These are phyloP conservation scores for Blera fallax DNA, from an alignment of 2,888 invertebrate species.

Conservation along the genomic window DNA sequence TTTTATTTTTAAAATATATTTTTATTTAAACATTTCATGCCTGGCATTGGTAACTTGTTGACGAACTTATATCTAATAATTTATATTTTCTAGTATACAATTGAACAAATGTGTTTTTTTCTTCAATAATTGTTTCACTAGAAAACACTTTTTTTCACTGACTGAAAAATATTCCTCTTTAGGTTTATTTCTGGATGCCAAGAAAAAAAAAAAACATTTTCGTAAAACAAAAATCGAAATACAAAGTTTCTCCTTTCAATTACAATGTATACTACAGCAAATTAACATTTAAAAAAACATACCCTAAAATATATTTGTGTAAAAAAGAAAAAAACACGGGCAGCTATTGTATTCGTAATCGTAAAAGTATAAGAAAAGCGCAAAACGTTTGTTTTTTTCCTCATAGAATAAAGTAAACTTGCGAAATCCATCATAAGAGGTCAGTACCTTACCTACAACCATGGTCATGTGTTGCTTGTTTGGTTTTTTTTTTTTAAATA, in stretches of 20 bases:
- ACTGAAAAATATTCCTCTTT: background rate
- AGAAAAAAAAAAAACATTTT: background rate
- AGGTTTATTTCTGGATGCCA: background rate
- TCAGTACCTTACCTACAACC: constrained; percentile 17
- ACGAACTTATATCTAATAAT: constrained; percentile 50
- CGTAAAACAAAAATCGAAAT: background rate
- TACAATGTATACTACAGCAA: constrained; percentile 34
- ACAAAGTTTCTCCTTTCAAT: background rate
- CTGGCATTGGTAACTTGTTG: constrained; percentile 34
- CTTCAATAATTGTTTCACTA: background rate
- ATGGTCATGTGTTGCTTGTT: background rate
- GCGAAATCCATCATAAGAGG: constrained; percentile 51
- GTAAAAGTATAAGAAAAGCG: constrained; percentile 19
- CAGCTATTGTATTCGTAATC: constrained; percentile 33
- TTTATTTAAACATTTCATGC: constrained; percentile 40
- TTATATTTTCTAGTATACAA: constrained; percentile 63
- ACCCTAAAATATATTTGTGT: constrained; percentile 43
- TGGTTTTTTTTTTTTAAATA: background rate
- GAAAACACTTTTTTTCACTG: background rate
- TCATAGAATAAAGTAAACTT: constrained; percentile 7
- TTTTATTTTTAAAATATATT: too few relatives aligned
- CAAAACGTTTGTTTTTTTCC: background rate
- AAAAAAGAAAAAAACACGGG: constrained; percentile 31
- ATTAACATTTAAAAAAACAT: constrained; percentile 49
- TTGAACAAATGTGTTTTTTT: constrained; percentile 27